These are phyloP conservation scores for Drosophila elegans DNA, from an alignment of 1,140 invertebrate genomes.

Conservation along the genomic window DNA sequence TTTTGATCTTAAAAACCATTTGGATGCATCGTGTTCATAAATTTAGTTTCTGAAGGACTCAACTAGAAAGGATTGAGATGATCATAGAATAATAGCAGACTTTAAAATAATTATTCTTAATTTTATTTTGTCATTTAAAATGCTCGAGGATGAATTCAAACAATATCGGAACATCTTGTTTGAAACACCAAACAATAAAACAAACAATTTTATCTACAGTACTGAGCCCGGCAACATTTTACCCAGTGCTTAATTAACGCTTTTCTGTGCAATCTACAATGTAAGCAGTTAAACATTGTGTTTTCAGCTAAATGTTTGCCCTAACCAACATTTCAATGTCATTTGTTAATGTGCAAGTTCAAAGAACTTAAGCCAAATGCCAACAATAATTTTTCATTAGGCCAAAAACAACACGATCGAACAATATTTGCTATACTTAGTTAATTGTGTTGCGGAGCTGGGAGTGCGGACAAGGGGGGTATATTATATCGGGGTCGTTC, in stretches of 20 bases:
- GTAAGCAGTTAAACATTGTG: not conserved
- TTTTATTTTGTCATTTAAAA: too few species aligned
- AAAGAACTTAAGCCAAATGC: slow-evolving; percentile 39
- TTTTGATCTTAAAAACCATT: not conserved
- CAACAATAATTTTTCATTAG: slow-evolving; percentile 48
- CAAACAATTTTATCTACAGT: not conserved
- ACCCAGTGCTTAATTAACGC: not conserved
- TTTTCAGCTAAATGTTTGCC: not conserved
- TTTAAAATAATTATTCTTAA: too few species aligned
- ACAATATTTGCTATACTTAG: slow-evolving; percentile 38
- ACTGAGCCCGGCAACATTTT: not conserved
- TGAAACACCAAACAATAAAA: too few species aligned
- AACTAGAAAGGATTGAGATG: too few species aligned
- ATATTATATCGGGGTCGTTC: slow-evolving; percentile 28
- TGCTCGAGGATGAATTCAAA: too few species aligned
- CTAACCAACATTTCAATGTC: slow-evolving; percentile 1
- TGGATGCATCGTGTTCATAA: not conserved
- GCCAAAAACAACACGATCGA: slow-evolving; percentile 29
- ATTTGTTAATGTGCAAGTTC: slow-evolving; percentile 21
- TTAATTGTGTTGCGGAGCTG: slow-evolving; percentile 29
- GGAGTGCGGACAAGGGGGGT: not conserved
- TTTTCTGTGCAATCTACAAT: not conserved
- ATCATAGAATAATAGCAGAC: too few species aligned
- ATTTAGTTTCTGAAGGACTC: too few species aligned
- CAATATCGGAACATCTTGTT: too few species aligned